These are phyloP conservation scores for Molossus alvarezi DNA, from an alignment of 2,797 vertebrate species.

Conservation along the genomic window DNA sequence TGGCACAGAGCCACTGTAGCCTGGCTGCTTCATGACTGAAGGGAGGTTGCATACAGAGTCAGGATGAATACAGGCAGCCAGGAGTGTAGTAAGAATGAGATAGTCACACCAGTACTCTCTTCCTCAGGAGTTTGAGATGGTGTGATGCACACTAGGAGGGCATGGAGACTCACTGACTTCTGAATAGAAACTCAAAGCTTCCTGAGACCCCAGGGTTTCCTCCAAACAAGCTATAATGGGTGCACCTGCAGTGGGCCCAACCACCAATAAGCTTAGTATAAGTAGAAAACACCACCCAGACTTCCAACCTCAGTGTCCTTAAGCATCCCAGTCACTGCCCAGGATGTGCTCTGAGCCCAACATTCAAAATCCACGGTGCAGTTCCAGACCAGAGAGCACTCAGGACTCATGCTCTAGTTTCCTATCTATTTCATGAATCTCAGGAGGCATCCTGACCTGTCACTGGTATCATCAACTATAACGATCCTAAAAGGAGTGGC, in stretches of 20 bases:
- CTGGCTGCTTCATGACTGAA: neutral
- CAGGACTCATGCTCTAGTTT: neutral
- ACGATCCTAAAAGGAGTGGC: neutral
- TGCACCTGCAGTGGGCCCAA: neutral
- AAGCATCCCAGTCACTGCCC: neutral
- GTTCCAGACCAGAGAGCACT: neutral
- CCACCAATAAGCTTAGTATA: neutral
- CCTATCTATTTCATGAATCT: neutral
- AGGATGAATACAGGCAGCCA: neutral
- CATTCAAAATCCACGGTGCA: neutral
- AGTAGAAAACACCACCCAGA: neutral
- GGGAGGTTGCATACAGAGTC: neutral
- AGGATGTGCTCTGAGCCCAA: fast-evolving
- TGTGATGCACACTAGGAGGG: neutral
- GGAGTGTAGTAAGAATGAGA: no score
- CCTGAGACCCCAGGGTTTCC: neutral
- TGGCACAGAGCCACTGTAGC: neutral
- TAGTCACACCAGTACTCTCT: fast-evolving
- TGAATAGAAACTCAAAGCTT: neutral
- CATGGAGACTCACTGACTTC: fast-evolving
- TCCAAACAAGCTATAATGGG: fast-evolving
- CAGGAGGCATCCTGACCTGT: neutral
- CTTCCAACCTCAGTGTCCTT: neutral
- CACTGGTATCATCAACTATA: neutral
- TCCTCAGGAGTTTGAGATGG: neutral